Conservation (phyloP, 2,888 invertebrate species). For the Drosophila longiperda region DNA sequence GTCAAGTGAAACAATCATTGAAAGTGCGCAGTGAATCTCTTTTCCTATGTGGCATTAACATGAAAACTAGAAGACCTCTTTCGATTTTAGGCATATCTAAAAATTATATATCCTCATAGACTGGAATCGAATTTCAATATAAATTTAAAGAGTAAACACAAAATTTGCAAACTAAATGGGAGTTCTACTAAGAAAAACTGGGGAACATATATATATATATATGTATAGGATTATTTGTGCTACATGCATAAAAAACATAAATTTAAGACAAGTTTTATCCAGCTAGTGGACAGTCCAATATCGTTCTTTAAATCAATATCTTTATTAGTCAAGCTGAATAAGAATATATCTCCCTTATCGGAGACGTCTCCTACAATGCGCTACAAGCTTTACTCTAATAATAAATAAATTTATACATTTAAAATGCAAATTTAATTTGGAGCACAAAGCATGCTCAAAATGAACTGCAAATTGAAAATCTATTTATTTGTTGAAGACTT, state of each 20-base stretch:
- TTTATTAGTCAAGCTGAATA: neutral
- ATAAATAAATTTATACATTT: neutral
- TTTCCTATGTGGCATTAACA: neutral
- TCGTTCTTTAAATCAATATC: neutral
- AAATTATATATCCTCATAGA: neutral
- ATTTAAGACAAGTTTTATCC: neutral
- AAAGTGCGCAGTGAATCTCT: slow-evolving; percentile 10
- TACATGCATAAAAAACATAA: neutral
- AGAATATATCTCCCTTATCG: neutral
- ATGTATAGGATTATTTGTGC: neutral
- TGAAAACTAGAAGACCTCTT: neutral
- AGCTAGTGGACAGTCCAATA: neutral
- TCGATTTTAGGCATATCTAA: neutral
- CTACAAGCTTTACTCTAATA: neutral
- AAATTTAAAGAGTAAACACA: too few species aligned
- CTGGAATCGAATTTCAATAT: neutral
- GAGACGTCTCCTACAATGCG: neutral
- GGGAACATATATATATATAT: too few species aligned
- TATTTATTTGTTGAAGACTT: neutral
- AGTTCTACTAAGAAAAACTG: too few species aligned
- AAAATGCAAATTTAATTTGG: neutral
- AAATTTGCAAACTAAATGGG: too few species aligned
- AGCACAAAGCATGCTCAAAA: neutral
- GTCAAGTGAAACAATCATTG: slow-evolving; percentile 58
- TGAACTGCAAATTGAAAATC: neutral